Conservation (phyloP, 2,113 vertebrate genomes). For the Dolichallabes microphthalmus region DNA sequence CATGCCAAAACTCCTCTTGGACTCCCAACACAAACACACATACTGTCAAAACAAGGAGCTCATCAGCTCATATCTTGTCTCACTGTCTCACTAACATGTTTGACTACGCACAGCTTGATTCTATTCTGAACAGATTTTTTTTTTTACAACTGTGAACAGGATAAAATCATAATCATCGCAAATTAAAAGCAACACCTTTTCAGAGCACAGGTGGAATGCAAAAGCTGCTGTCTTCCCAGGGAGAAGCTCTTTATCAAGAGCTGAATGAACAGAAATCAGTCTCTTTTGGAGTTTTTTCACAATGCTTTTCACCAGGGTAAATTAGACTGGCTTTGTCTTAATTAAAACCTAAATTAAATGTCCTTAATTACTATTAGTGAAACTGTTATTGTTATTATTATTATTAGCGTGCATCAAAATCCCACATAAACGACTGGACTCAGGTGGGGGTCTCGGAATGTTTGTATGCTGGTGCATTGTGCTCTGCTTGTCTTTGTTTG, state of each 20-base stretch:
- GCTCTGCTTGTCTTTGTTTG: constrained; percentile 34
- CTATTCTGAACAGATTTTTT: neutral
- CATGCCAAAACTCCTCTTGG: constrained; percentile 38
- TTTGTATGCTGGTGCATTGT: constrained; percentile 18
- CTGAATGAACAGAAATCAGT: neutral
- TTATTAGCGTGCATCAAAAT: neutral
- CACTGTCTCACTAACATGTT: neutral
- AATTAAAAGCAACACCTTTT: neutral
- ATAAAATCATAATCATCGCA: neutral
- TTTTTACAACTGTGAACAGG: neutral
- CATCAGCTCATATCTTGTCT: neutral
- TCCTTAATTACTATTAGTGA: neutral
- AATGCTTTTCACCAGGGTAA: neutral
- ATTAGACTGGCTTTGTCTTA: neutral
- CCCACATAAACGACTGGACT: neutral
- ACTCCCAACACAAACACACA: neutral
- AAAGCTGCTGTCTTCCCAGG: constrained; percentile 2
- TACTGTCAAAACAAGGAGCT: constrained; percentile 24
- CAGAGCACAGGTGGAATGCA: neutral
- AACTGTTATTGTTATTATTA: neutral
- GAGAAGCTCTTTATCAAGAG: neutral
- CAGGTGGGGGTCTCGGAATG: neutral
- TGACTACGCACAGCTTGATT: neutral
- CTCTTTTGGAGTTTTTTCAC: neutral
- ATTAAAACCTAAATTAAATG: neutral